These are phyloP conservation scores for Acholoe squamosa DNA, from an alignment of 2,888 invertebrate genomes.

Conservation along the genomic window DNA sequence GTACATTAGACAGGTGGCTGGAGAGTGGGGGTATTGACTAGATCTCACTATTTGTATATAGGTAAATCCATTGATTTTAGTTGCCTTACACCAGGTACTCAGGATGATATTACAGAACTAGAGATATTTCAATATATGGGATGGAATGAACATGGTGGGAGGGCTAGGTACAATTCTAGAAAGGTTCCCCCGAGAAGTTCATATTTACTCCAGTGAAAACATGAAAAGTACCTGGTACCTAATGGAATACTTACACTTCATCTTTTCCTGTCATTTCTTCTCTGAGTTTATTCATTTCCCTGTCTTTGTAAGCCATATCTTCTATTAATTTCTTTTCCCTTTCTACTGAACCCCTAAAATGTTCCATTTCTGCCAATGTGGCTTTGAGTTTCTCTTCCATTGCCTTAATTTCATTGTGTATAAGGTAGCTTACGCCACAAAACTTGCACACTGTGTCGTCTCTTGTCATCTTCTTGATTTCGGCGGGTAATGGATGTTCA, in stretches of 20 bases:
- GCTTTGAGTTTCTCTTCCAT: slow-evolving; percentile 79
- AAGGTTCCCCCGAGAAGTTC: no score
- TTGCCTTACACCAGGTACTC: no score
- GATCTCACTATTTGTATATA: no score
- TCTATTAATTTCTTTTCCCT: slow-evolving; percentile 67
- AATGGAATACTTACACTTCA: slow-evolving; percentile 72
- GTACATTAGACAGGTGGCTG: no score
- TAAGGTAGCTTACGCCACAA: slow-evolving; percentile 83
- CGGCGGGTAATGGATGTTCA: slow-evolving; percentile 82
- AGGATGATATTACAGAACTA: no score
- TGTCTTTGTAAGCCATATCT: slow-evolving; percentile 71
- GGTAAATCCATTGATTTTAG: no score
- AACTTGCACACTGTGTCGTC: slow-evolving; percentile 82
- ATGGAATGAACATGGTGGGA: no score
- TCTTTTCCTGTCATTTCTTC: slow-evolving; percentile 73
- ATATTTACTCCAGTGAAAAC: no score
- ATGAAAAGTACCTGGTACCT: no score
- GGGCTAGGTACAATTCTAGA: no score
- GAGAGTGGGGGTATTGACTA: no score
- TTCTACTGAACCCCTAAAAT: slow-evolving; percentile 65
- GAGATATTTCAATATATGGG: no score
- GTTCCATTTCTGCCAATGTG: slow-evolving; percentile 64
- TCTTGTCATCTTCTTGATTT: slow-evolving; percentile 79
- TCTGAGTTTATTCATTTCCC: slow-evolving; percentile 72
- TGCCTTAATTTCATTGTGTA: slow-evolving; percentile 83